Conservation (phyloP, 2,888 invertebrate genomes). For the Helicoverpa assulta region DNA sequence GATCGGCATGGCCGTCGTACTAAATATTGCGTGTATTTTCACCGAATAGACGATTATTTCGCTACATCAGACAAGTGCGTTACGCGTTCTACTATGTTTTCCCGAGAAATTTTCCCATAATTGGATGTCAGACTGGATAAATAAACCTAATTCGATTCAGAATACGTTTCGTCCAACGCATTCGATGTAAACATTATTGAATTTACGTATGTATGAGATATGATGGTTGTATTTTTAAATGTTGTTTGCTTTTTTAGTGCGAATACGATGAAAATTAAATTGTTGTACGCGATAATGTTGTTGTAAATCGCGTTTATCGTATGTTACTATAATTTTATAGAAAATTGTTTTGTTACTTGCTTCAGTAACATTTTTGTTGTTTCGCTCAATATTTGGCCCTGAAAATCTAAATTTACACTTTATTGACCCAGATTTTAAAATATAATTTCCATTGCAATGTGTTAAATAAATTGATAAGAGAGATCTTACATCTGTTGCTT, state of each 20-base stretch:
- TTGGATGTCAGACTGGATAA: constrained; percentile 44
- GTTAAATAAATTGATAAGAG: constrained; percentile 4
- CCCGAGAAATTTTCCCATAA: constrained; percentile 56
- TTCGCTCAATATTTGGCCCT: constrained; percentile 4
- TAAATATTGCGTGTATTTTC: constrained; percentile 70
- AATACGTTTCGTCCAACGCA: constrained; percentile 41
- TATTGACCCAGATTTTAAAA: constrained; percentile 6
- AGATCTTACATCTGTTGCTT: not conserved
- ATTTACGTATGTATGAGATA: constrained; percentile 56
- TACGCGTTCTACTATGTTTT: constrained; percentile 57
- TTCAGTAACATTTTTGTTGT: constrained; percentile 18
- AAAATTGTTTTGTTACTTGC: constrained; percentile 5
- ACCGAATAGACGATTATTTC: constrained; percentile 66
- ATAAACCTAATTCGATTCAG: constrained; percentile 50
- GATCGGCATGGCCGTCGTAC: constrained; percentile 80
- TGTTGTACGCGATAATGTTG: constrained; percentile 40
- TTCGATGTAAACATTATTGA: constrained; percentile 59
- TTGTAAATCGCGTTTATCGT: constrained; percentile 40
- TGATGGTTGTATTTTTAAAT: constrained; percentile 53
- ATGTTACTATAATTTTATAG: constrained; percentile 18
- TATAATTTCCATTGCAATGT: constrained; percentile 4
- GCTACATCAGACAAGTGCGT: constrained; percentile 61
- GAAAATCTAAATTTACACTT: constrained; percentile 22
- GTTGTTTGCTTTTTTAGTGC: constrained; percentile 36
- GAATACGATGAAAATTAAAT: constrained; percentile 41